These are phyloP conservation scores for Pantelozetes paolii DNA, from an alignment of 2,888 invertebrate genomes.

Conservation along the genomic window DNA sequence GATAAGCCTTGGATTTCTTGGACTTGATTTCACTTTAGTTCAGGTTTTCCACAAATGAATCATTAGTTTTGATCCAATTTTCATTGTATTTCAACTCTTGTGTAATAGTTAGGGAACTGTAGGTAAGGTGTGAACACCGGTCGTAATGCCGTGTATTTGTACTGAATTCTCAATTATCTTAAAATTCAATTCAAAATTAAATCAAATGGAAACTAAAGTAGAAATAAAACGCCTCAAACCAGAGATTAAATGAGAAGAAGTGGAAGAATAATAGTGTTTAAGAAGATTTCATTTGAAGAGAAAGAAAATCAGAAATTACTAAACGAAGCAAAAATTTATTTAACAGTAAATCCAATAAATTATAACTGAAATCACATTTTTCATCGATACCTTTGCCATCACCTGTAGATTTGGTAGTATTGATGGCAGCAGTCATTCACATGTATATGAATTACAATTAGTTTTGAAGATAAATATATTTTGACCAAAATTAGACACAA, in stretches of 20 bases:
- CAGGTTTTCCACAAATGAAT: no score
- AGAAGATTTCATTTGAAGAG: background rate
- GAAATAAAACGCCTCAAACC: constrained; percentile 1
- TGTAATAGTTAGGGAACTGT: no score
- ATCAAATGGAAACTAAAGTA: background rate
- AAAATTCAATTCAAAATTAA: background rate
- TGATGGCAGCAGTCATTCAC: background rate
- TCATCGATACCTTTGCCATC: background rate
- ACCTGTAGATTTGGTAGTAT: background rate
- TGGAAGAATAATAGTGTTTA: background rate
- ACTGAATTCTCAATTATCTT: no score
- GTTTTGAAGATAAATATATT: constrained; percentile 21
- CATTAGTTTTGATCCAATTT: no score
- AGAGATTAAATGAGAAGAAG: constrained; percentile 15
- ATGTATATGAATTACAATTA: background rate
- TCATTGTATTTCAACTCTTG: no score
- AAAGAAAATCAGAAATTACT: background rate
- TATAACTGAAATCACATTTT: background rate
- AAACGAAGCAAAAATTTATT: background rate
- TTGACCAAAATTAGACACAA: constrained; percentile 23
- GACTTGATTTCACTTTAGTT: no score
- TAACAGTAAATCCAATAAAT: background rate
- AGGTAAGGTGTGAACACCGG: no score
- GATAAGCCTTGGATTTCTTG: no score
- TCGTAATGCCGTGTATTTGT: no score